These are phyloP conservation scores for Astyanax mexicanus DNA, from an alignment of 2,797 vertebrate species.

Conservation along the genomic window DNA sequence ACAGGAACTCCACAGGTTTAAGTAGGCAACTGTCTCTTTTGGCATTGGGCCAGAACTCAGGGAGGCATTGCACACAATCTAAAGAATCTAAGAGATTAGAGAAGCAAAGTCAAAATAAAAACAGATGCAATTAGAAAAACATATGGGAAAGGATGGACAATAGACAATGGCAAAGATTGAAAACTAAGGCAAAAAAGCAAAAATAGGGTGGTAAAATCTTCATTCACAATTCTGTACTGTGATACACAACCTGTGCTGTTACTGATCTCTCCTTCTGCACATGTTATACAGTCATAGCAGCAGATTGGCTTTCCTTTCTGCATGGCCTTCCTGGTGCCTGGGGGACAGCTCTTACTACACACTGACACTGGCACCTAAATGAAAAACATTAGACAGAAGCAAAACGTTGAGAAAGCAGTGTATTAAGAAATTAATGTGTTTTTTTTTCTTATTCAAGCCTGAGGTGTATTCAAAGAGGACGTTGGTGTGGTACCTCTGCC, in stretches of 20 bases:
- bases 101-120: background rate
- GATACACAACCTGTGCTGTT: constrained; percentile 67
- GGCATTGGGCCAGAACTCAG: constrained; percentile 69
- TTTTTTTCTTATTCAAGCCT: too few relatives aligned
- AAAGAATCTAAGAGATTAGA: constrained; percentile 63
- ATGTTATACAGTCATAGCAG: constrained; percentile 73
- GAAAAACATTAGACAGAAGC: background rate
- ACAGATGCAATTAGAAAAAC: too few relatives aligned
- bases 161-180: too few relatives aligned
- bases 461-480: too few relatives aligned
- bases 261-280: constrained; percentile 74
- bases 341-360: constrained; percentile 70
- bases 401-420: background rate
- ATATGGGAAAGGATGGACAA: too few relatives aligned
- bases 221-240: background rate
- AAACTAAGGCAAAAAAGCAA: background rate
- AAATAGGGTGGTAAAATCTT: background rate
- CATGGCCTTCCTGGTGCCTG: constrained; percentile 71
- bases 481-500: constrained; percentile 49
- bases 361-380: constrained; percentile 70
- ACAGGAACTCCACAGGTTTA: constrained; percentile 51
- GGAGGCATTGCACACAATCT: constrained; percentile 62
- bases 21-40: constrained; percentile 59
- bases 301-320: constrained; percentile 73
- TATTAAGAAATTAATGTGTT: too few relatives aligned